Percentiles rank a stretch among this genome's conserved stretches.
Evolutionary conservation across 2,113 vertebrate genomes (phyloP).

Genomic region (Melospiza melodia): DNA sequence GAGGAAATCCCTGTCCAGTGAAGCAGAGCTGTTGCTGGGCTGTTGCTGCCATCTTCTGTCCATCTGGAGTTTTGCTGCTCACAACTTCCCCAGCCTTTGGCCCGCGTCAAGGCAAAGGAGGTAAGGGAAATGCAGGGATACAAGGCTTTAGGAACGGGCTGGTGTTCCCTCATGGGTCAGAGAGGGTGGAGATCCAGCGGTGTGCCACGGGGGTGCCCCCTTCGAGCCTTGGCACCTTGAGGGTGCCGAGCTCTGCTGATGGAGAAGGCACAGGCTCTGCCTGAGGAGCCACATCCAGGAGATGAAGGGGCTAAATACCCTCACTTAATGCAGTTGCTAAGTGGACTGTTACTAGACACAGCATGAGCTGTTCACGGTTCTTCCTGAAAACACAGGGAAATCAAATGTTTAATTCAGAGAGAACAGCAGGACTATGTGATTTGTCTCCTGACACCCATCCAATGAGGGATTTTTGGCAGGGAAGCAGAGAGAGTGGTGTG

Average conservation of each 20-base stretch:
- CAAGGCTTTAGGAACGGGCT: neutral
- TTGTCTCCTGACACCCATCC: neutral
- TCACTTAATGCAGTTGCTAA: neutral
- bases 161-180: rapidly evolving
- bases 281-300: rapidly evolving
- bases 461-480: neutral
- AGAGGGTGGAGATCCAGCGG: neutral
- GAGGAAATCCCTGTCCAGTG: rapidly evolving
- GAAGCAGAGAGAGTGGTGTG: constrained; percentile 25
- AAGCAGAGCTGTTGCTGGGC: neutral
- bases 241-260: neutral
- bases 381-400: neutral
- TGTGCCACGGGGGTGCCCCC: rapidly evolving
- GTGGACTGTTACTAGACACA: neutral
- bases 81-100: neutral
- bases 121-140: rapidly evolving
- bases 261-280: neutral
- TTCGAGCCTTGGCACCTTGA: neutral
- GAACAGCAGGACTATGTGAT: neutral
- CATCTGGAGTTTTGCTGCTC: neutral
- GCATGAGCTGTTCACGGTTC: neutral
- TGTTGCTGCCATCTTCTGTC: constrained; percentile 61
- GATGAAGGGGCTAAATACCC: neutral
- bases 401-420: neutral
- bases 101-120: rapidly evolving